Conservation (phyloP, 2,797 vertebrate genomes). For the Peromyscus nudipes region DNA sequence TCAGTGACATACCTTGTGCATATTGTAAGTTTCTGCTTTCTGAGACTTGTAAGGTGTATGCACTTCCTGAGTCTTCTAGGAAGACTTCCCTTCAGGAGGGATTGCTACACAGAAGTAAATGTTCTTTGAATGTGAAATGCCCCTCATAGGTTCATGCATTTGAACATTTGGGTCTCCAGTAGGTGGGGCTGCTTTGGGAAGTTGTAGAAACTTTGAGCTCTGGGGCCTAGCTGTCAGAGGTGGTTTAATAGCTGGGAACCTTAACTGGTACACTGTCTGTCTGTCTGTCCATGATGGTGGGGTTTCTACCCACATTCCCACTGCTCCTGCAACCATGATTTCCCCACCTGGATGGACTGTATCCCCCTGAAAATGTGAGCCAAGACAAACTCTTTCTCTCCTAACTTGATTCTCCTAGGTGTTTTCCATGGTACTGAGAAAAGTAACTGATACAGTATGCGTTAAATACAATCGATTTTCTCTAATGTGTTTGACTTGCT, state of each 20-base stretch:
- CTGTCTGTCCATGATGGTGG: neutral
- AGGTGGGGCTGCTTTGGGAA: neutral
- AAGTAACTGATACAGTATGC: neutral
- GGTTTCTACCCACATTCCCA: neutral
- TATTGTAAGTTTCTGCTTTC: neutral
- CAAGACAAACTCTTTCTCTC: neutral
- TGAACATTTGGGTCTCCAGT: neutral
- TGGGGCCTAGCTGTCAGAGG: neutral
- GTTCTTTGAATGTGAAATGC: neutral
- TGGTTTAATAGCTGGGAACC: neutral
- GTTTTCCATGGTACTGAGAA: neutral
- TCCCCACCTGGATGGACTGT: neutral
- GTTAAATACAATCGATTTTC: neutral
- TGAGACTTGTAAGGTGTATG: neutral
- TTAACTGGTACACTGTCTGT: neutral
- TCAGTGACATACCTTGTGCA: neutral
- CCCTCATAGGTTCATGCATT: neutral
- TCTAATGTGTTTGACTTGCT: neutral
- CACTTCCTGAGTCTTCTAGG: neutral
- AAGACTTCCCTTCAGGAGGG: neutral
- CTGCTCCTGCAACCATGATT: neutral
- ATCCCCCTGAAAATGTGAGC: neutral
- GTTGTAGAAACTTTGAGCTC: neutral
- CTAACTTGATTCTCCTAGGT: neutral
- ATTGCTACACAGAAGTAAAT: neutral